Evolutionary conservation across 2,797 vertebrate genomes (phyloP), one percentile per base, ranked within the genome.

Genomic region (Nannoperca obscura): DNA sequence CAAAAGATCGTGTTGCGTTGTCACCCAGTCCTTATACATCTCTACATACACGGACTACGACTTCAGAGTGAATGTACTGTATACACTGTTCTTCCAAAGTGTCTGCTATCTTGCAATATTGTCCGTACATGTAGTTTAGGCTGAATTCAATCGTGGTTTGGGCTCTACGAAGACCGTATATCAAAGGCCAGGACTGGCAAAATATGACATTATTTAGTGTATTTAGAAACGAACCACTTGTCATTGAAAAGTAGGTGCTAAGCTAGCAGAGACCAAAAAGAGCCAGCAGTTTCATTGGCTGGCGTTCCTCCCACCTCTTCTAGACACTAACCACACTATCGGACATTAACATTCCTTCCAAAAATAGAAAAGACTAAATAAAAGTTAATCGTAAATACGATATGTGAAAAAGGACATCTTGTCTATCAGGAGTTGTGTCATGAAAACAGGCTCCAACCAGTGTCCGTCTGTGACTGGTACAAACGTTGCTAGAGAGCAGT

Each of bases 401-500:
- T 2, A 19, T 36, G 12, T 20, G 20, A 44, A 38, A 49, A 34
- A 27, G 27, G 6, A 65, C 42, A 67, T 6, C 0, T 1, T 30
- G 53, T 42, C 3, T 14, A 15, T 40, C 3, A 13, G 24, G 13
- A 49, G 44, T 36, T 63, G 19, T 80, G 85, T 67, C 46, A 40
- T 62, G 40, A 53, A 71, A 74, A 69, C 30, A 50, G n/a, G 44
- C n/a, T 76, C 14, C 46, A 40, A 69, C 36, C 71, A 83, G 76
- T 58, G 67, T 54, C 47, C 9, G 17, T 82, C 80, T 86, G 81
- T 86, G 81, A 75, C 86, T 85, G 84, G 78, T 59, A 90, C 86
- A 85, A 55, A 44, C 76, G 78, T 78, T 69, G 82, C 69, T 76
- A n/a, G 80, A 78, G 74, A 91, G 79, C 85, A 89, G 65, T 65